These are phyloP conservation scores for Drosophila demipolita DNA, from an alignment of 2,888 invertebrate genomes.

Conservation along the genomic window DNA sequence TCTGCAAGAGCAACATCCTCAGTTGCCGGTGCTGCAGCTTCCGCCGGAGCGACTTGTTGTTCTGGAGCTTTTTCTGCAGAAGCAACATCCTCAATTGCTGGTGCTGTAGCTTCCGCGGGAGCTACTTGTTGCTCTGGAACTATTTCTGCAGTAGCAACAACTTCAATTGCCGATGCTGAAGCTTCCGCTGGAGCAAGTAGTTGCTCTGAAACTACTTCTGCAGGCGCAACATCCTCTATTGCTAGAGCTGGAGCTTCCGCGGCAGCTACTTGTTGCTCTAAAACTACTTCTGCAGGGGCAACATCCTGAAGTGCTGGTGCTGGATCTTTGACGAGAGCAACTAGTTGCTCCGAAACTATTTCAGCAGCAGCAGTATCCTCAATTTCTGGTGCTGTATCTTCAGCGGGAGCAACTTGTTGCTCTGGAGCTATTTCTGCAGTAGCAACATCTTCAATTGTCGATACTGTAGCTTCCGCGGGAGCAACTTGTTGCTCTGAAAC, in stretches of 20 bases:
- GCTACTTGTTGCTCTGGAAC: too few species aligned
- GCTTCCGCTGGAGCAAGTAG: neutral
- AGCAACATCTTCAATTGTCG: too few species aligned
- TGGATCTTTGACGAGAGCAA: neutral
- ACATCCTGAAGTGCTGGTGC: neutral
- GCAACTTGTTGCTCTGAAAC: neutral
- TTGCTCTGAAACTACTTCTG: neutral
- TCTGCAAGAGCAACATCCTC: too few species aligned
- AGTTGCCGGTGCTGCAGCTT: too few species aligned
- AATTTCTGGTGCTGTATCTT: neutral
- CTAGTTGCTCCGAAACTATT: neutral
- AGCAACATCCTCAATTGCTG: too few species aligned
- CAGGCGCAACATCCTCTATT: neutral
- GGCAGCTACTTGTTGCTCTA: neutral
- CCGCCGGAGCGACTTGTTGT: too few species aligned
- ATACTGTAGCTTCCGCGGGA: too few species aligned
- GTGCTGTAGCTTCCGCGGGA: too few species aligned
- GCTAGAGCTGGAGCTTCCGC: neutral
- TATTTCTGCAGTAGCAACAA: neutral
- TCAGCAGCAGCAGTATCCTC: neutral
- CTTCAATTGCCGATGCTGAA: neutral
- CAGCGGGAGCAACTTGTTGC: conserved; percentile 1
- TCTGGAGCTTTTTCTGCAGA: too few species aligned
- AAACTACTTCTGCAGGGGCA: neutral
- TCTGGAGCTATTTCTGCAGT: neutral